Base-by-base conservation (phyloP, 2,888 invertebrate genomes). In the Hydropsyche betteni region DNA sequence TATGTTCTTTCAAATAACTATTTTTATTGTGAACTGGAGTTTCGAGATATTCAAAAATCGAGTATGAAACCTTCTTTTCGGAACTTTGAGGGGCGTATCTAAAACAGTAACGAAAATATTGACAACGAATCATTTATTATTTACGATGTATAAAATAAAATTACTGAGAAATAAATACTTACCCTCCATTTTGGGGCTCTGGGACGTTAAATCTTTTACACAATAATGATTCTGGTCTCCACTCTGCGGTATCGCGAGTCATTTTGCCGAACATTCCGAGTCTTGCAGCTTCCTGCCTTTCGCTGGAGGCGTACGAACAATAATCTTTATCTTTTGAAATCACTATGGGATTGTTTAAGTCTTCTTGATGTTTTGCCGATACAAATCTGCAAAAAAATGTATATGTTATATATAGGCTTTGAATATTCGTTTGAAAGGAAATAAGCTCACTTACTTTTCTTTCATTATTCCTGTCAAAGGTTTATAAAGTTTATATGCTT, bases 201-300 rank as follows among this genome's bases (percentile, higher is more conserved):
- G 97, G 95, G 38, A 99, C 91, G 83, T 99, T 99, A 83, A 98
- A 99, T 61, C 98, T 88, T 83, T 94, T 96, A 83, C 96, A 98
- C 0, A 99, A 87, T 6, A 95, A 83, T 58, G 91, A 85, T 79
- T 92, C 90, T 0, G 99, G 99, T 80, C 92, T 90, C 99, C 99
- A 99, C 64, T 90, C 86, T 0, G 82, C 81, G 38, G 87, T 88
- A 5, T 85, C 86, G 71, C 97, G 86, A 0, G 94, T 97, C 82
- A 93, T 87, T 77, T 88, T 88, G 0, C 95, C 96, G 84, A 92
- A 94, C 87, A 94, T 90, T 80, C 93, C 94, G 83, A 90, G 87
- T 80, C 88, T 88, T 0, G 92, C 95, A 0, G 95, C 95, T 72
- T 90, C 89, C 34, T 89, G 85, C 83, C 91, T 90, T 75, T 91